Evolutionary conservation across 2,888 invertebrate species (phyloP).

Genomic region (Microplitis manilae): DNA sequence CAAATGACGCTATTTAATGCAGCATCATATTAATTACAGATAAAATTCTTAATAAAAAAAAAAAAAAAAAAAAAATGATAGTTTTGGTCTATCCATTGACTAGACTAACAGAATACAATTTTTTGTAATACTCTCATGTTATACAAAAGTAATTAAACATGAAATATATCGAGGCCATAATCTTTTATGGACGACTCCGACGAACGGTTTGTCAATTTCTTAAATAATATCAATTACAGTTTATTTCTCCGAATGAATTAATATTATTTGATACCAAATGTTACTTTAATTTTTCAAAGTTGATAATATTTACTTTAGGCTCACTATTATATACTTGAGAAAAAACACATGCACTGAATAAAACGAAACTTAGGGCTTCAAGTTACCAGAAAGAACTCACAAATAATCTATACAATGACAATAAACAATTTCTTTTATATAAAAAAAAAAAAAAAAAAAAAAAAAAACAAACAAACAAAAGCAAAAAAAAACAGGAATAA

Average conservation of each 20-base stretch:
- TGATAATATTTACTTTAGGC: constrained; percentile 19
- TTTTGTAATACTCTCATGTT: neutral
- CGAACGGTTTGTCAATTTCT: neutral
- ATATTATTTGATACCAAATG: neutral
- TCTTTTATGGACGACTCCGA: too few species aligned
- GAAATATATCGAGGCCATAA: too few species aligned
- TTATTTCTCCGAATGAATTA: neutral
- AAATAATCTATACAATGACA: constrained; percentile 4
- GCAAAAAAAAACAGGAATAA: neutral
- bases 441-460: neutral
- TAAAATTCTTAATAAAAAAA: too few species aligned
- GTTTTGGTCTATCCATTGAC: too few species aligned
- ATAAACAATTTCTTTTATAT: neutral
- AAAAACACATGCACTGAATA: neutral
- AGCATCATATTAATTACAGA: neutral
- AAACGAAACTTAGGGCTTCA: neutral
- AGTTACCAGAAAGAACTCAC: neutral
- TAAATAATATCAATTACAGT: neutral
- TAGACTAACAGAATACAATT: too few species aligned
- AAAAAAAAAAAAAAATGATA: too few species aligned
- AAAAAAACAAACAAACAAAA: neutral
- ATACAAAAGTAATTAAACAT: neutral
- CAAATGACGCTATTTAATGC: constrained; percentile 3
- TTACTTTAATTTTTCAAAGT: constrained; percentile 4
- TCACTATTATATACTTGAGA: neutral